Evolutionary conservation across 2,113 vertebrate species (phyloP).

Genomic region (Upupa epops): DNA sequence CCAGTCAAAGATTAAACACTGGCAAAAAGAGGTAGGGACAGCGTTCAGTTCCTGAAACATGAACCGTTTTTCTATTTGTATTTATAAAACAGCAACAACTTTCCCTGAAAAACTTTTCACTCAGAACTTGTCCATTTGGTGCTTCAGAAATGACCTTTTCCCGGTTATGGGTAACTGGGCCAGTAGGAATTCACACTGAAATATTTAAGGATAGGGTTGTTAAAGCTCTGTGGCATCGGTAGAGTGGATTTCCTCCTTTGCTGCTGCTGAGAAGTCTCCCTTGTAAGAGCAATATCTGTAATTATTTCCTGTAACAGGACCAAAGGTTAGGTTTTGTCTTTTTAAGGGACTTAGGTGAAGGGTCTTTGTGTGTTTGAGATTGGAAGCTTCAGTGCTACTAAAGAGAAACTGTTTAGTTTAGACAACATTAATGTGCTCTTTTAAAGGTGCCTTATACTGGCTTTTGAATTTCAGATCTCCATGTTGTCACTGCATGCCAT

Average conservation of each 20-base stretch:
- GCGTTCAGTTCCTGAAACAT: background rate
- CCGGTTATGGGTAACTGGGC: too few relatives aligned
- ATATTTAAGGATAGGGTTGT: background rate
- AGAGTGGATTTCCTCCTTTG: background rate
- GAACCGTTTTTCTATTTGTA: background rate
- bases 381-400: background rate
- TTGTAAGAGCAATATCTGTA: background rate
- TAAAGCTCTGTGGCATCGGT: background rate
- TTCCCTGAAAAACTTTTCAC: too few relatives aligned
- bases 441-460: background rate
- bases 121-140: too few relatives aligned
- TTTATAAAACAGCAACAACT: too few relatives aligned
- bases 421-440: background rate
- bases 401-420: background rate
- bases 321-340: background rate
- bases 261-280: background rate
- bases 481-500: conserved; percentile 84
- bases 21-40: conserved; percentile 89
- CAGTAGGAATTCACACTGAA: too few relatives aligned
- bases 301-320: background rate
- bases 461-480: conserved; percentile 76
- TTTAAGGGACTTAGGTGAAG: background rate
- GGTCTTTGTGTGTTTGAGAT: background rate
- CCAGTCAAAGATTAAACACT: conserved; percentile 90
- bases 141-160: too few relatives aligned